Evolutionary conservation across 2,888 invertebrate species (phyloP), one percentile per base, ranked within the genome.

Genomic region (Boloria selene): DNA sequence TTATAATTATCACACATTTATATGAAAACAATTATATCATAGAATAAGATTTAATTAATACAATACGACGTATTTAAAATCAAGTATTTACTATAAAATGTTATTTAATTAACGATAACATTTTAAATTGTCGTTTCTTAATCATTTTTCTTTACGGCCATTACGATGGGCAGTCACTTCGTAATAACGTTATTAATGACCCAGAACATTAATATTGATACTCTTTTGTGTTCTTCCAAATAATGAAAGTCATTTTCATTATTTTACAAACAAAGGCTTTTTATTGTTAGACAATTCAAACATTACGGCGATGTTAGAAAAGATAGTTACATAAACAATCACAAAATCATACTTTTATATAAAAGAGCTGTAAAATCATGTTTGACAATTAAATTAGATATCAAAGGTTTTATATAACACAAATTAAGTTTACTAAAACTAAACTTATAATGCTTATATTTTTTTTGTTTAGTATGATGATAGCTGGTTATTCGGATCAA

Each of bases 131-230:
- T 59, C 17, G 16, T 59, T 31, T 59, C 26, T 59, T 17, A 68
- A 58, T 44, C 47, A 60, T 65, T 51, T 55, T 62, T 58, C 55
- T 59, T 62, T 42, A 66, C 63, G 58, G 64, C 54, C 44, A 64
- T 64, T 61, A 56, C 18, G 42, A 13, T 56, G 49, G 64, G 50
- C 67, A 62, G 55, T 53, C 47, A 44, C 22, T 61, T 61, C 59
- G 55, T 67, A 65, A 65, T 62, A 67, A 51, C 55, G 56, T 70
- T 67, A 62, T 70, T 70, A 67, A 67, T 67, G 67, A 60, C 55
- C 55, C 53, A 47, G 13, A 65, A 59, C 69, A 69, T 67, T 69
- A 69, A 69, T 67, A 60, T 67, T 70, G 64, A 70, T 65, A 65
- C 26, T 52, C 59, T 53, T 65, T 67, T 70, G 65, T 67, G 52